Base-by-base conservation (phyloP, 2,797 vertebrate species). In the Tinamus major region DNA sequence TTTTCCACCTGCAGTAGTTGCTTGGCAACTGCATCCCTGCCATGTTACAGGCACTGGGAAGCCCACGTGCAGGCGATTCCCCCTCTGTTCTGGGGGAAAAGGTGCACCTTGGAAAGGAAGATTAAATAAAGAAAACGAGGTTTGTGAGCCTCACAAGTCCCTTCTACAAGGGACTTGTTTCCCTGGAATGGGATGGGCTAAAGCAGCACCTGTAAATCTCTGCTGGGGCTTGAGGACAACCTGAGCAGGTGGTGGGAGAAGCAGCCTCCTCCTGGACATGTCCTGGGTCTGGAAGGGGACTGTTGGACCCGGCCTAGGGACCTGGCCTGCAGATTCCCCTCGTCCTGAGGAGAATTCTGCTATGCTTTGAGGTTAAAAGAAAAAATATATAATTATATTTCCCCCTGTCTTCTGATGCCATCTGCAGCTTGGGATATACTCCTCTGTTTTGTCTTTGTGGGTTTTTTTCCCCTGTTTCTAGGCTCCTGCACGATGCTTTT, bases 21-120 rank as follows among this genome's bases (percentile, higher is more conserved):
- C 79, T 65, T 87, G 53, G 58, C 81, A 90, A 56, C 82, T 65
- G 29, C 39, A 31, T 74, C n/a, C 26, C n/a, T 85, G 61, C 51
- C 53, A 10, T 23, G 13, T 41, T 26, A 61, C 5, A 4, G 0
- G 1, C 80, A 44, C 20, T 48, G 51, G 17, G 31, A 33, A 91
- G 23, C 20, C 71, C 26, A 59, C 14, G 9, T 49, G 21, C 55
- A 59, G 56, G 58, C 29, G 64, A 3, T 14, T 13, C 23, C 9
- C 59, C 68, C 85, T 77, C 3, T 9, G 31, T 26, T 61, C 17
- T 26, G 5, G 8, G 8, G 27, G 14, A 4, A 23, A 46, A 78
- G 53, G 5, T 11, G 13, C 65, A 24, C 26, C 86, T 74, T 70
- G 64, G 35, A 46, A 76, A 81, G 26, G 18, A 87, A 53, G 3